Evolutionary conservation across 2,888 invertebrate genomes (phyloP).

Genomic region (Embidobia sp.): DNA sequence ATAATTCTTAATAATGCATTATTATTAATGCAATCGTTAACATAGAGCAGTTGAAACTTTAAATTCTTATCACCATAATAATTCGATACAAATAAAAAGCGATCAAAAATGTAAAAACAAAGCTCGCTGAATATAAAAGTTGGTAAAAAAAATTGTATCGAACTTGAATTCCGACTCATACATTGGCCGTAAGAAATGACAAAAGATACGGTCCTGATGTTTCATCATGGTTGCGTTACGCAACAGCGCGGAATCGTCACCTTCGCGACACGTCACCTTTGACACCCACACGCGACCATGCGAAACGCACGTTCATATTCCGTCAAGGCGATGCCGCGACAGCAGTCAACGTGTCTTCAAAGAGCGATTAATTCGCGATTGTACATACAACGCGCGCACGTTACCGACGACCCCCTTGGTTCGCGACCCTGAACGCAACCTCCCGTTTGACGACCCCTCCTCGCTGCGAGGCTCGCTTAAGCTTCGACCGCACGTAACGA

Average conservation of each 20-base stretch:
- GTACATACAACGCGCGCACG: slow-evolving; percentile 20
- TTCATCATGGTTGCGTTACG: slow-evolving; percentile 53
- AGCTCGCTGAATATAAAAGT: too few relatives aligned
- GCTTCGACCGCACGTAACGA: slow-evolving; percentile 62
- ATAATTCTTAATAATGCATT: too few relatives aligned
- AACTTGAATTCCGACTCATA: too few relatives aligned
- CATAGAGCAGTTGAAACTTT: too few relatives aligned
- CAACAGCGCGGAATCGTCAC: slow-evolving; percentile 60
- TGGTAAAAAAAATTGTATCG: too few relatives aligned
- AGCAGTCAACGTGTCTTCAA: slow-evolving; percentile 42
- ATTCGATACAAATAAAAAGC: too few relatives aligned
- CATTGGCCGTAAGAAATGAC: too few relatives aligned
- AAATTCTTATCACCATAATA: too few relatives aligned
- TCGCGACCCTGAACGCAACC: slow-evolving; percentile 62
- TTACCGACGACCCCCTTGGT: slow-evolving; percentile 55
- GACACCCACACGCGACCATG: slow-evolving; percentile 65
- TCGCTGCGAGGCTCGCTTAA: slow-evolving; percentile 46
- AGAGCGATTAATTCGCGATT: slow-evolving; percentile 58
- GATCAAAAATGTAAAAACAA: too few relatives aligned
- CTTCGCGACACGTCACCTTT: slow-evolving; percentile 65
- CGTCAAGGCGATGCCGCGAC: slow-evolving; percentile 37
- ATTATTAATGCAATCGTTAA: too few relatives aligned
- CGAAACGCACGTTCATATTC: slow-evolving; percentile 47
- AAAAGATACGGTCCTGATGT: slow-evolving; percentile 18
- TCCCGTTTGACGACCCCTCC: slow-evolving; percentile 61